Percentiles rank a stretch among this genome's conserved stretches.
phyloP scores from a whole-genome alignment of 2,888 invertebrate species.

The Mythimna impura region DNA sequence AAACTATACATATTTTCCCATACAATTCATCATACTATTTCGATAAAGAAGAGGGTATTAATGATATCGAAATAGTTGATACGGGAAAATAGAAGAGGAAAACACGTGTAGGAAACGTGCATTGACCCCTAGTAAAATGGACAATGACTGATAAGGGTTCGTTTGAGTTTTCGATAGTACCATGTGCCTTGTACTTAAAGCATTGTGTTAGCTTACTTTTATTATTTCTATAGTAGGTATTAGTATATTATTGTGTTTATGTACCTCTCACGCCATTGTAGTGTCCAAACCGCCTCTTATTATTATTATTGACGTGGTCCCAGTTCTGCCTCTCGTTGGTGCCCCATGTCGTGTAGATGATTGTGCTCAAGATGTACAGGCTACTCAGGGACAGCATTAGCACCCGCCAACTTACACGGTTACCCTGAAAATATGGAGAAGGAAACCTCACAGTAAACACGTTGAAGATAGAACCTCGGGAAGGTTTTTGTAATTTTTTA shows the following conservation, averaged over 20 bases:
- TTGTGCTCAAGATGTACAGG: slow-evolving; percentile 91
- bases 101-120: background rate
- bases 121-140: background rate
- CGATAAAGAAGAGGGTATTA: background rate
- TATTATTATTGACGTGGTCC: slow-evolving; percentile 88
- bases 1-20: too few species aligned
- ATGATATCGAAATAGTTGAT: background rate
- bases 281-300: slow-evolving; percentile 64
- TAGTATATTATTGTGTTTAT: background rate
- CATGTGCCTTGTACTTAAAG: background rate
- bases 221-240: background rate
- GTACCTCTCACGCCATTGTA: slow-evolving; percentile 70
- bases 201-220: background rate
- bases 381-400: slow-evolving; percentile 92
- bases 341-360: slow-evolving; percentile 92
- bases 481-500: too few species aligned
- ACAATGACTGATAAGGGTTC: background rate
- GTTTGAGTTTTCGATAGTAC: background rate
- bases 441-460: background rate
- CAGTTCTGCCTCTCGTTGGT: slow-evolving; percentile 92
- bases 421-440: slow-evolving; percentile 82
- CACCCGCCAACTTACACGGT: slow-evolving; percentile 91
- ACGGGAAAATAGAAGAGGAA: background rate
- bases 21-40: too few species aligned
- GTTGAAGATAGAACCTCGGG: too few species aligned